These are phyloP conservation scores for Dendrocopos noguchii DNA, from an alignment of 2,113 vertebrate genomes.

Conservation along the genomic window DNA sequence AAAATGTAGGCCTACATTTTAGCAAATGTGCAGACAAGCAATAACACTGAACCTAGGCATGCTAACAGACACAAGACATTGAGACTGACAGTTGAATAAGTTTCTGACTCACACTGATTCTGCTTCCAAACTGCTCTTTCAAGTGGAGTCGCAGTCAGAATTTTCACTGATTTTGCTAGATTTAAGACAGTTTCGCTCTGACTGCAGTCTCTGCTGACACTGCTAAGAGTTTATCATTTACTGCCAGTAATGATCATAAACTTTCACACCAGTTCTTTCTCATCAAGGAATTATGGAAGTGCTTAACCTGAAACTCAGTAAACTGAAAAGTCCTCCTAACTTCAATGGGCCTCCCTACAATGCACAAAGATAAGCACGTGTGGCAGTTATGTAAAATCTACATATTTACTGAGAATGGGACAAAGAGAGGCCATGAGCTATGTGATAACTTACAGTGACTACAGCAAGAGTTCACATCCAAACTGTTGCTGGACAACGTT, in stretches of 20 bases:
- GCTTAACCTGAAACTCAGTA: neutral
- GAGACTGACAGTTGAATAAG: constrained; percentile 69
- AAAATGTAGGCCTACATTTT: neutral
- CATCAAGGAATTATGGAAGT: neutral
- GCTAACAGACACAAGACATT: constrained; percentile 59
- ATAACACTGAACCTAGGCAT: constrained; percentile 9
- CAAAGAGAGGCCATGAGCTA: neutral
- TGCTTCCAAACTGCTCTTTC: constrained; percentile 32
- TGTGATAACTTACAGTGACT: neutral
- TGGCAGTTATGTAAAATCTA: neutral
- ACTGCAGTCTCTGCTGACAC: neutral
- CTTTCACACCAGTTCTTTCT: neutral
- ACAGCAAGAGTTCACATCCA: neutral
- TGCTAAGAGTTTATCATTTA: neutral
- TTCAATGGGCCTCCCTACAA: neutral
- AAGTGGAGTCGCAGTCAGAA: neutral
- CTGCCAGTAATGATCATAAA: constrained; percentile 14
- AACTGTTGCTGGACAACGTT: neutral
- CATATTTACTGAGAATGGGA: neutral
- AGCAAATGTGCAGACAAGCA: constrained; percentile 29
- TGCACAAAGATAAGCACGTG: neutral
- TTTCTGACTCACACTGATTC: constrained; percentile 66
- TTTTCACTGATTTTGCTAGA: neutral
- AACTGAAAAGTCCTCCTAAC: neutral
- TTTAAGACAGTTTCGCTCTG: neutral